Percentiles rank a stretch among this genome's conserved stretches.
Evolutionary conservation across 1,140 invertebrate species (phyloP).

Genomic region (Lepidurus packardi): DNA sequence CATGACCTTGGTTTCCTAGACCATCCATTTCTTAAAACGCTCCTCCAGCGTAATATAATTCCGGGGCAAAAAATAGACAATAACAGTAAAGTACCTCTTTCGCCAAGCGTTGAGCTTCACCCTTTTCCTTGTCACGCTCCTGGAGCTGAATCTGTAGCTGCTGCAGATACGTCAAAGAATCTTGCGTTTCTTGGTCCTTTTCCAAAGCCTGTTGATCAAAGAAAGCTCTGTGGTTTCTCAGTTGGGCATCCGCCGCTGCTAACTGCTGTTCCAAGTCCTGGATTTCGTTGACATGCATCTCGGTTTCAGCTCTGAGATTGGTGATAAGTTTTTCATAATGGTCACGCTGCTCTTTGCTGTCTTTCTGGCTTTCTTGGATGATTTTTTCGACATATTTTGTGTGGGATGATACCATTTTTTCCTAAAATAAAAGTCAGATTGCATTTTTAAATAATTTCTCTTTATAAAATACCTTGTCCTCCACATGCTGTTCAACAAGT

Average conservation of each 20-base stretch:
- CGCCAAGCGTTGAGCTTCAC: neutral
- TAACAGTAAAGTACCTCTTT: neutral
- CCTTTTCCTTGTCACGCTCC: neutral
- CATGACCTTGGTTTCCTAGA: slow-evolving; percentile 15
- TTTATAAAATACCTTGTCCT: neutral
- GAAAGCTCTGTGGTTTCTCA: neutral
- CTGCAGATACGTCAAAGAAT: neutral
- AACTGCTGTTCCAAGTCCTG: neutral
- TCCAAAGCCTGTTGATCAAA: neutral
- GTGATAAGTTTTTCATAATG: neutral
- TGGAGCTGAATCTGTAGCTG: neutral
- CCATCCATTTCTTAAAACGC: neutral
- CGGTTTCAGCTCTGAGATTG: neutral
- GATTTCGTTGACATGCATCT: neutral
- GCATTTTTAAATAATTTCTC: neutral
- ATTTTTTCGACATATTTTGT: neutral
- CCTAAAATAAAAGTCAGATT: neutral
- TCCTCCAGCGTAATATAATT: neutral
- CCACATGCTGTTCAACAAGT: neutral
- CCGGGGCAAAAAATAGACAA: neutral
- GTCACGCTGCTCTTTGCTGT: neutral
- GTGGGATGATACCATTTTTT: neutral
- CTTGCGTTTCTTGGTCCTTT: neutral
- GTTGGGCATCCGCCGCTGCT: slow-evolving; percentile 5
- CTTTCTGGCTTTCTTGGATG: slow-evolving; percentile 7